phyloP scores from a whole-genome alignment of 2,797 vertebrate genomes.

The Thamnophis elegans region DNA sequence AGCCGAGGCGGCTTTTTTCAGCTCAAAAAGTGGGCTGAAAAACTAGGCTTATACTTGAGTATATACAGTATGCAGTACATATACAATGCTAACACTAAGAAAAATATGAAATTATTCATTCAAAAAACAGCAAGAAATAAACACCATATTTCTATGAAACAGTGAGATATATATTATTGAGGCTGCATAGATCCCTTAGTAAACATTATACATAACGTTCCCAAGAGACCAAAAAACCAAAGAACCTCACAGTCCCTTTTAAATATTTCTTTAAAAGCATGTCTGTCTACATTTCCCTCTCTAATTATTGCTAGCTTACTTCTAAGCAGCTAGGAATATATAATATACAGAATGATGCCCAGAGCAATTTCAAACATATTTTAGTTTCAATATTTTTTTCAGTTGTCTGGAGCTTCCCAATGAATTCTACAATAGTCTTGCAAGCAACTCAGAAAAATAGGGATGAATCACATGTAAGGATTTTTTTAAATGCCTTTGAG shows the following conservation, averaged over 20 bases:
- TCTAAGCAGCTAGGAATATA: not conserved
- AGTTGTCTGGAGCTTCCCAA: not conserved
- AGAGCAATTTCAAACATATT: not conserved
- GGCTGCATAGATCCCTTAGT: not conserved
- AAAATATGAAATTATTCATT: not conserved
- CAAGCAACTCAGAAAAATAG: not conserved
- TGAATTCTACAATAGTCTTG: not conserved
- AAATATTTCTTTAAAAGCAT: not conserved
- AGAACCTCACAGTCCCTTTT: not conserved
- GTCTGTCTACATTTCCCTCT: not conserved
- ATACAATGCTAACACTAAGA: not conserved
- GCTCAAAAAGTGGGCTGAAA: too few species aligned
- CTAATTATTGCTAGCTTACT: not conserved
- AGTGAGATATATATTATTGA: not conserved
- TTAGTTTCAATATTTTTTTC: not conserved
- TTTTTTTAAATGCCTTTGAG: not conserved
- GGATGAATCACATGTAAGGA: not conserved
- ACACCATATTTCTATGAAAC: not conserved
- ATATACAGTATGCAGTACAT: too few species aligned
- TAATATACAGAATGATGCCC: not conserved
- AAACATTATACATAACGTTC: not conserved
- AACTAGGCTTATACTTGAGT: too few species aligned
- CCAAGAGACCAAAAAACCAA: not conserved
- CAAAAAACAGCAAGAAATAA: not conserved
- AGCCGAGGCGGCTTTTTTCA: too few species aligned